Conservation (phyloP, 64 coral and sea anemone genomes). For the Pachyseris speciosa region DNA sequence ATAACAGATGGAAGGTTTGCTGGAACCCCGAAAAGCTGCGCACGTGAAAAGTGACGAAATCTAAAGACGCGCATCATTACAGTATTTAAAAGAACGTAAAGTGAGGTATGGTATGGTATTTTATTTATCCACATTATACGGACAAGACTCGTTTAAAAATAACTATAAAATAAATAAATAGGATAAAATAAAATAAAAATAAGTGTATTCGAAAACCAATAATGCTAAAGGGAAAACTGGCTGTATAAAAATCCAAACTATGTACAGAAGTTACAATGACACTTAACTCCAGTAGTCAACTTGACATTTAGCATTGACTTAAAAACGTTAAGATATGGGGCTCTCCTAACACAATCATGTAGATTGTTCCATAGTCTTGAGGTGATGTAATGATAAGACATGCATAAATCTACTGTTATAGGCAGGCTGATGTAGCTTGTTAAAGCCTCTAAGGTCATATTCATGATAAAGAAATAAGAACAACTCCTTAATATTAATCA, state of each 20-base stretch:
- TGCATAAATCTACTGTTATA: slow-evolving; percentile 34
- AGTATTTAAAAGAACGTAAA: no score
- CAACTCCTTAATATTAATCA: slow-evolving; percentile 2
- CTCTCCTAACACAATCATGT: slow-evolving; percentile 37
- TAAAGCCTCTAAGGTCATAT: slow-evolving; percentile 58
- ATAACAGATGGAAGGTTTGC: no score
- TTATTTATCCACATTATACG: no score
- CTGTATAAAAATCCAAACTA: neutral
- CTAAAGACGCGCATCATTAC: no score
- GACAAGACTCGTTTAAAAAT: no score
- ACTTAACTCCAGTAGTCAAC: neutral
- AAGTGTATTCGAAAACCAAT: neutral
- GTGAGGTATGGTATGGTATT: no score
- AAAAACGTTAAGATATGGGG: slow-evolving; percentile 46
- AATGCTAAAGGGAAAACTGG: neutral
- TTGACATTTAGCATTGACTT: slow-evolving; percentile 9
- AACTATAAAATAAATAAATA: neutral
- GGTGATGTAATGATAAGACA: slow-evolving; percentile 33
- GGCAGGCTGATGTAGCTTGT: slow-evolving; percentile 25
- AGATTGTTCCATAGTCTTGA: slow-evolving; percentile 58
- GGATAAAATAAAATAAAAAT: slow-evolving; percentile 11
- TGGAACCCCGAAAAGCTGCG: no score
- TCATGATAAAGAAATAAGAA: slow-evolving; percentile 16
- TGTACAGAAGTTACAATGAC: neutral
- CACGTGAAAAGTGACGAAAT: no score